A percentile compares a stretch with the other conserved stretches of the same genome.
Conservation (phyloP, 2,113 vertebrate species). For the Pteronura brasiliensis region DNA sequence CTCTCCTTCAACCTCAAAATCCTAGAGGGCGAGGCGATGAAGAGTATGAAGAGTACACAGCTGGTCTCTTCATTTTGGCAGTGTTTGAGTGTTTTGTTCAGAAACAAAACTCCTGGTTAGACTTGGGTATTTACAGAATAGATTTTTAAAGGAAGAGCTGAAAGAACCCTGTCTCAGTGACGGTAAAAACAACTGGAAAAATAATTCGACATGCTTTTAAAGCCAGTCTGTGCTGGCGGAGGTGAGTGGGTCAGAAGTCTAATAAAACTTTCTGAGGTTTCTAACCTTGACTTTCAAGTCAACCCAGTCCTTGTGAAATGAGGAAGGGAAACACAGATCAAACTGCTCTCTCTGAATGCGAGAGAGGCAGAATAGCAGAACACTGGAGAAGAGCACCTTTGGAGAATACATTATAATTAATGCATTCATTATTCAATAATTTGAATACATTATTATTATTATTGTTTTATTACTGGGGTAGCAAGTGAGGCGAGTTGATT, state of each 20-base stretch:
- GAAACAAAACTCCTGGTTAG: background rate
- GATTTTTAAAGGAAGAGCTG: background rate
- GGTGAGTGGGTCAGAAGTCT: background rate
- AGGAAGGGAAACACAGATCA: slow-evolving; percentile 2
- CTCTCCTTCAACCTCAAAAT: background rate
- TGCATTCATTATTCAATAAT: too few species aligned
- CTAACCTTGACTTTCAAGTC: slow-evolving; percentile 48
- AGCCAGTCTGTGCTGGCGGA: background rate
- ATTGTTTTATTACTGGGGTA: background rate
- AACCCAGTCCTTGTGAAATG: background rate
- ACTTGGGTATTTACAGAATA: background rate
- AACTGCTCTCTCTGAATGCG: background rate
- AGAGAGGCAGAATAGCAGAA: background rate
- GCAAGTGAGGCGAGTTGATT: background rate
- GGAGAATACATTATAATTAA: background rate
- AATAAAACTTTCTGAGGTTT: slow-evolving; percentile 3
- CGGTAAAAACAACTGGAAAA: slow-evolving; percentile 2
- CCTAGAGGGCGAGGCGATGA: accelerated
- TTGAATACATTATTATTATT: background rate
- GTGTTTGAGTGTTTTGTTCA: background rate
- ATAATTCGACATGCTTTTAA: background rate
- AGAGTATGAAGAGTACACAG: too few species aligned
- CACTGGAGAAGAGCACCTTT: background rate
- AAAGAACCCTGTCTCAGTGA: background rate
- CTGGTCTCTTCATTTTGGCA: background rate